Evolutionary conservation across 2,888 invertebrate species (phyloP).

Genomic region (Coleophora deauratella): DNA sequence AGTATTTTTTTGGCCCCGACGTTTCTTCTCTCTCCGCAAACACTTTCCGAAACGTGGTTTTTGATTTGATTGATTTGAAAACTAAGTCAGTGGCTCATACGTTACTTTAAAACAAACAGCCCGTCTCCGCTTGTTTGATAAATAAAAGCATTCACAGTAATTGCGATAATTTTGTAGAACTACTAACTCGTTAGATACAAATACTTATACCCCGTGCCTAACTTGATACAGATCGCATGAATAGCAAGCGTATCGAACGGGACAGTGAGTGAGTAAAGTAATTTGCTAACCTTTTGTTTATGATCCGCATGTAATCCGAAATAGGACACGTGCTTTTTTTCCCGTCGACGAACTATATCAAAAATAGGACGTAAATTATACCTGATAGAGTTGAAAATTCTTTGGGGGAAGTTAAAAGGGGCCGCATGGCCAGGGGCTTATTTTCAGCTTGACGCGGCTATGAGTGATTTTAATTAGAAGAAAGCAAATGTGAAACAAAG

Average conservation of each 20-base stretch:
- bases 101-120: too few species aligned
- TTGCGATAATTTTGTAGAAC: too few species aligned
- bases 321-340: slow-evolving; percentile 73
- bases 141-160: too few species aligned
- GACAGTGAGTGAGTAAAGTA: too few species aligned
- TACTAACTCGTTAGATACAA: too few species aligned
- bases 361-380: slow-evolving; percentile 27
- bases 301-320: slow-evolving; percentile 66
- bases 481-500: slow-evolving; percentile 39
- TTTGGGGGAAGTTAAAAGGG: slow-evolving; percentile 22
- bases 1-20: too few species aligned
- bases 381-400: slow-evolving; percentile 24
- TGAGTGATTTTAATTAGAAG: slow-evolving; percentile 66
- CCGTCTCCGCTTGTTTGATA: too few species aligned
- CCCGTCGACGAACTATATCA: slow-evolving; percentile 19
- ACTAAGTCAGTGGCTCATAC: too few species aligned
- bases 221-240: neutral
- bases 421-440: slow-evolving; percentile 54
- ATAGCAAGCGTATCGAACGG: neutral
- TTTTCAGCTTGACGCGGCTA: slow-evolving; percentile 63
- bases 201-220: too few species aligned
- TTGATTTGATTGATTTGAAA: too few species aligned
- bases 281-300: slow-evolving; percentile 62
- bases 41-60: too few species aligned
- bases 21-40: too few species aligned